These are phyloP conservation scores for Antitype chi DNA, from an alignment of 2,888 invertebrate genomes.

Conservation along the genomic window DNA sequence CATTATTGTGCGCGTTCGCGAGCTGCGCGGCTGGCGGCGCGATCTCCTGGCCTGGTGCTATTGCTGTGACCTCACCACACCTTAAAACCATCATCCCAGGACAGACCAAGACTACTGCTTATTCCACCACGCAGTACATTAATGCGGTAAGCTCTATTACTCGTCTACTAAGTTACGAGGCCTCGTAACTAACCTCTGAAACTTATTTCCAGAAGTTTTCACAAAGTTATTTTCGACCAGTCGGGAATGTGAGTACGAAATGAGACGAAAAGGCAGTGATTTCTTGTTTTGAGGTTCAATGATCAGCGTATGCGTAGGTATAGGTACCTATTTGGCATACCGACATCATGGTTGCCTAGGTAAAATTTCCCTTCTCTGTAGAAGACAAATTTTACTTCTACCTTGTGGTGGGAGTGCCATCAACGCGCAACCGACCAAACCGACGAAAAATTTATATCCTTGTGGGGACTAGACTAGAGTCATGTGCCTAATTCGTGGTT, in stretches of 20 bases:
- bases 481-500: no score
- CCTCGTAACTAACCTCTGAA: no score
- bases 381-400: no score
- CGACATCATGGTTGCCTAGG: not conserved
- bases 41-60: constrained; percentile 75
- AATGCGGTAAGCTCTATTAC: constrained; percentile 77
- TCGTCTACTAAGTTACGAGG: not conserved
- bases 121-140: constrained; percentile 84
- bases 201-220: not conserved
- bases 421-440: no score
- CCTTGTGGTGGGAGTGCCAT: no score
- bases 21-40: constrained; percentile 72
- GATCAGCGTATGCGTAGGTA: not conserved
- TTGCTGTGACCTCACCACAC: constrained; percentile 66
- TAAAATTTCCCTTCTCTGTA: not conserved
- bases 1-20: constrained; percentile 74
- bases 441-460: no score
- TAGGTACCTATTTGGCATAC: not conserved
- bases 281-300: not conserved
- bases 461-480: no score
- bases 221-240: not conserved
- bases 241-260: not conserved
- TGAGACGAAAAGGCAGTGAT: not conserved
- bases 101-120: constrained; percentile 80
- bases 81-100: constrained; percentile 77